Base-by-base conservation (phyloP, 2,888 invertebrate species). In the Atethmia centrago region DNA sequence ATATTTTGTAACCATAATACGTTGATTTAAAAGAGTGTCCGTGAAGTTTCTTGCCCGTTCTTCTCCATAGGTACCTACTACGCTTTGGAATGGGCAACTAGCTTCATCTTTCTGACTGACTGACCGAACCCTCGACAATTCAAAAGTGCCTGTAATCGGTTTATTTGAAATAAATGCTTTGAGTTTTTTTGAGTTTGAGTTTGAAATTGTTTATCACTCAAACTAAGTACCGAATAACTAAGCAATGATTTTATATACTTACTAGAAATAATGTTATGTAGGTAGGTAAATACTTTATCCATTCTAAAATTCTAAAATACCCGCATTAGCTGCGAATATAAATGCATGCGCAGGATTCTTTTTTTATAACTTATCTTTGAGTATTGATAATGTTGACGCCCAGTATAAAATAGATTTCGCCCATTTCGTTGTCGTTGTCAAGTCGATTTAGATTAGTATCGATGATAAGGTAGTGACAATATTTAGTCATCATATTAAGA, bases 401-500 rank as follows among this genome's bases (percentile, higher is more conserved):
- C 55, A 64, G 42, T 51, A 53, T n/a, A 53, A 53, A 77, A 53
- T 14, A n/a, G n/a, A 64, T n/a, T n/a, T n/a, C n/a, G n/a, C n/a
- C n/a, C 31, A 71, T 47, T 62, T 79, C 66, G 42, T 65, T 63
- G 59, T 31, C 51, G 75, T 64, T 69, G 63, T 56, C 71, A 76
- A 72, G 58, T 58, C 42, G 74, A 71, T 78, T 74, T 55, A 47
- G 75, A 78, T 80, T 45, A 67, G 9, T 58, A 49, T 49, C 40
- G 25, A 28, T 49, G 74, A 82, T 75, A 77, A 53, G 4, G 31
- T 31, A 16, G 12, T 70, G 31, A 16, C n/a, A n/a, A n/a, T n/a
- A 45, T 69, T 68, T 66, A 65, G 59, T 69, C 66, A 85, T 70
- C 81, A 55, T 40, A n/a, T n/a, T 49, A 42, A 51, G 71, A 75